phyloP scores from a whole-genome alignment of 2,113 vertebrate genomes.

The Pedionomus torquatus region DNA sequence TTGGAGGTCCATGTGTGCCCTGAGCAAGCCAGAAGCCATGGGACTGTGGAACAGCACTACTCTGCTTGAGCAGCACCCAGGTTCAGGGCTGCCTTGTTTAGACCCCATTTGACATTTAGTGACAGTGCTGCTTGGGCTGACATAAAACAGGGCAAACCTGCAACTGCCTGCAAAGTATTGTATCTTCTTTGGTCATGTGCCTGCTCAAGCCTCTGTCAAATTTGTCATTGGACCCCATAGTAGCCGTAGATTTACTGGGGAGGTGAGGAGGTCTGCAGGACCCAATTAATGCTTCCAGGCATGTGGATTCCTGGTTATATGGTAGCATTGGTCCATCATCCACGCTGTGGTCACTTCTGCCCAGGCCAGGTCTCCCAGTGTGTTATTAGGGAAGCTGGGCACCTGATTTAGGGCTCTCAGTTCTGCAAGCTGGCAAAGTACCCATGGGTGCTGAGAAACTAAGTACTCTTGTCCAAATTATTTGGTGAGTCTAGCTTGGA shows the following conservation, averaged over 20 bases:
- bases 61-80: background rate
- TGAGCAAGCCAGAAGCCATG: background rate
- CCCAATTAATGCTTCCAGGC: background rate
- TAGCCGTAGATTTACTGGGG: background rate
- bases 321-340: background rate
- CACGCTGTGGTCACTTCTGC: background rate
- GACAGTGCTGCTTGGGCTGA: background rate
- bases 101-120: background rate
- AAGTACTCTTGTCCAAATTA: background rate
- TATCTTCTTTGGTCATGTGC: rapidly evolving
- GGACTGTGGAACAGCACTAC: background rate
- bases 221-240: background rate
- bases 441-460: background rate
- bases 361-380: background rate
- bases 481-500: background rate
- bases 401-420: background rate
- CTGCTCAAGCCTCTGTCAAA: background rate
- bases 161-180: rapidly evolving
- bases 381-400: background rate
- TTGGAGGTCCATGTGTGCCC: background rate
- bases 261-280: background rate
- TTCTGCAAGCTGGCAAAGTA: background rate
- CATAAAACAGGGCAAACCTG: background rate
- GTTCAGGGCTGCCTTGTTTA: background rate
- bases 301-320: background rate